Evolutionary conservation across 2,888 invertebrate species (phyloP).

Genomic region (Clistopyga incitator): DNA sequence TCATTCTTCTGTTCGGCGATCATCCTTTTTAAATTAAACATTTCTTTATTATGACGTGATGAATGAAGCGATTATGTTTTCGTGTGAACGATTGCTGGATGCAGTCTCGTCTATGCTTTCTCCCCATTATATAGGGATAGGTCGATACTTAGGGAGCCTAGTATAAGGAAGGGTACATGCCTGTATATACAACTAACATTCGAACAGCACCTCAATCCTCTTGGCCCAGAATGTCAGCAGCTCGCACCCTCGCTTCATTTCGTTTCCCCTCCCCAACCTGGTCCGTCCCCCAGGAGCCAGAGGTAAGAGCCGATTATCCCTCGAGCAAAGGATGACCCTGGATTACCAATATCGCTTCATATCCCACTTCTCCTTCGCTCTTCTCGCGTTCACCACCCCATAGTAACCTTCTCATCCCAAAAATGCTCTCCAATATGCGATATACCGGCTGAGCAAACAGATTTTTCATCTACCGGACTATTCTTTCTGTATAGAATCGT

Average conservation of each 20-base stretch:
- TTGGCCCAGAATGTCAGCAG: conserved; percentile 34
- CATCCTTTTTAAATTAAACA: too few species aligned
- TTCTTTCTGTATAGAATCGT: conserved; percentile 1
- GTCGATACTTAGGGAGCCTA: conserved; percentile 40
- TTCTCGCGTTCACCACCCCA: conserved; percentile 29
- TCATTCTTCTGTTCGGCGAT: not conserved
- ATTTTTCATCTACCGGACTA: not conserved
- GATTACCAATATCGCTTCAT: conserved; percentile 65
- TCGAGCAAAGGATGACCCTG: conserved; percentile 62
- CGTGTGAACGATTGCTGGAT: not conserved
- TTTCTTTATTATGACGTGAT: not conserved
- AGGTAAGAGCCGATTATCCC: conserved; percentile 59
- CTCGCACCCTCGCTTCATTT: conserved; percentile 43
- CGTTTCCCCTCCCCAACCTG: conserved; percentile 4
- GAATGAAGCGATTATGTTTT: conserved; percentile 17
- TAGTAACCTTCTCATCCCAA: conserved; percentile 28
- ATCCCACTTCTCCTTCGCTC: conserved; percentile 31
- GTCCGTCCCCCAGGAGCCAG: conserved; percentile 12
- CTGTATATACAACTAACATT: conserved; percentile 46
- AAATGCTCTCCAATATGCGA: conserved; percentile 45
- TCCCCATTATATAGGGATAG: conserved; percentile 52
- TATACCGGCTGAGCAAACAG: conserved; percentile 28
- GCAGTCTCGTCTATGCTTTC: not conserved
- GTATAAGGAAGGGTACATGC: conserved; percentile 33
- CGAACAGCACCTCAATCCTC: conserved; percentile 32